Evolutionary conservation across 2,797 vertebrate species (phyloP).

Genomic region (Carduelis carduelis): DNA sequence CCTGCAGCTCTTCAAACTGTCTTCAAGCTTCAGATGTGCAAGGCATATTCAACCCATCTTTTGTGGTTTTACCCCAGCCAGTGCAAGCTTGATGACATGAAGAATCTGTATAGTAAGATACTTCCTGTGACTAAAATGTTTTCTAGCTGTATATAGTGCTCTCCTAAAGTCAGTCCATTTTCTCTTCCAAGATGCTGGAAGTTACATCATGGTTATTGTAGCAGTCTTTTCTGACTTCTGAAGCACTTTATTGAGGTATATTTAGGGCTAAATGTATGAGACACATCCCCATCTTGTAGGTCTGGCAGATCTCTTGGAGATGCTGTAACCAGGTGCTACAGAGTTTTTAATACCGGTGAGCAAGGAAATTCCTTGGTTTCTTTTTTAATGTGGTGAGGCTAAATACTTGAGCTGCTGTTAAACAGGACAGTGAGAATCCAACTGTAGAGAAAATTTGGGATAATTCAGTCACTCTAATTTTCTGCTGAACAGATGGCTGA

Average conservation of each 20-base stretch:
- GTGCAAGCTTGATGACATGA: neutral
- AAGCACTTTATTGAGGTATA: neutral
- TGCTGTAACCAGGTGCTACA: neutral
- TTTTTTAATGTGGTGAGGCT: neutral
- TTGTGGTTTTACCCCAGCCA: neutral
- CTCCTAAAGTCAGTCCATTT: neutral
- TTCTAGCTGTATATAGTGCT: neutral
- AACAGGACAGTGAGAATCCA: neutral
- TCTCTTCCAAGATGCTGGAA: neutral
- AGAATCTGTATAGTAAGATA: neutral
- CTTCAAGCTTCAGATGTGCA: neutral
- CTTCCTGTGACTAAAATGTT: neutral
- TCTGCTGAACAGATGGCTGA: neutral
- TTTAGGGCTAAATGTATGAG: neutral
- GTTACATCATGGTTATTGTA: neutral
- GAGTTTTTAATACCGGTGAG: fast-evolving
- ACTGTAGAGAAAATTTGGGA: neutral
- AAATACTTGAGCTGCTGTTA: neutral
- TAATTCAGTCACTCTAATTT: neutral
- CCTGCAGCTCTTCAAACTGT: neutral
- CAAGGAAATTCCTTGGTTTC: neutral
- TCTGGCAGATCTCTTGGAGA: neutral
- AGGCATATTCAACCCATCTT: neutral
- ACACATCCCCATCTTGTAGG: fast-evolving
- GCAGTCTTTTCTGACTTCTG: neutral